Conservation (phyloP, 2,797 vertebrate species). For the Neomorphus geoffroyi region DNA sequence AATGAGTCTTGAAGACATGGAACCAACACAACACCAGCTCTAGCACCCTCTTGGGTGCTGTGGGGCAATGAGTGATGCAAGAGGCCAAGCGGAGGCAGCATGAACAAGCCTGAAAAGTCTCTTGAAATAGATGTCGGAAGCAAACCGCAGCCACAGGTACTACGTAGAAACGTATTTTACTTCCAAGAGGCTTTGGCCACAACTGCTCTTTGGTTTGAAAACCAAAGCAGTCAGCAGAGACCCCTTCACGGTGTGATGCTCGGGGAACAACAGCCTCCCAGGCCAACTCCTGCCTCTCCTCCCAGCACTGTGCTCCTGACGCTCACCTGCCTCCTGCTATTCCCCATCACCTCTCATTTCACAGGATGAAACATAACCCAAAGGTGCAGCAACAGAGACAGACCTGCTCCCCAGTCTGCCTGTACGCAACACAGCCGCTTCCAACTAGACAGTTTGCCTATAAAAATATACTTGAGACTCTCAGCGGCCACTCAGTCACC, state of each 20-base stretch:
- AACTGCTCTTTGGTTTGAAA: constrained; percentile 37
- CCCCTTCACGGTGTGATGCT: not conserved
- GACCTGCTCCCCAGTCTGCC: not conserved
- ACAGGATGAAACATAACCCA: accelerated
- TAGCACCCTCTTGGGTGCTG: not conserved
- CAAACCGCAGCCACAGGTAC: not conserved
- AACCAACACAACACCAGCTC: not conserved
- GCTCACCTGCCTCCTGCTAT: accelerated
- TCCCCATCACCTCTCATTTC: not conserved
- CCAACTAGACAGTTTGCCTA: not conserved
- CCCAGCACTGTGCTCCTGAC: accelerated
- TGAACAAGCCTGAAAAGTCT: not conserved
- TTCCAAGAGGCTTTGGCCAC: not conserved
- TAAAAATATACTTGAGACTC: not conserved
- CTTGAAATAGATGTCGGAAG: not conserved
- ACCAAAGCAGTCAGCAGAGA: not conserved
- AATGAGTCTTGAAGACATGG: not conserved
- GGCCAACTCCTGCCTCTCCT: not conserved
- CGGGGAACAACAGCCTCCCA: not conserved
- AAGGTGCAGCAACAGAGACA: not conserved
- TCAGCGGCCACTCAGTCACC: accelerated
- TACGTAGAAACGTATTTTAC: not conserved
- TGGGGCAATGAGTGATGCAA: accelerated
- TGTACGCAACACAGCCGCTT: not conserved
- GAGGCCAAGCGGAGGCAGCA: not conserved